Percentiles rank a stretch among this genome's conserved stretches.
phyloP scores from a whole-genome alignment of 2,797 vertebrate species.

The Acestrorhynchus altus region DNA sequence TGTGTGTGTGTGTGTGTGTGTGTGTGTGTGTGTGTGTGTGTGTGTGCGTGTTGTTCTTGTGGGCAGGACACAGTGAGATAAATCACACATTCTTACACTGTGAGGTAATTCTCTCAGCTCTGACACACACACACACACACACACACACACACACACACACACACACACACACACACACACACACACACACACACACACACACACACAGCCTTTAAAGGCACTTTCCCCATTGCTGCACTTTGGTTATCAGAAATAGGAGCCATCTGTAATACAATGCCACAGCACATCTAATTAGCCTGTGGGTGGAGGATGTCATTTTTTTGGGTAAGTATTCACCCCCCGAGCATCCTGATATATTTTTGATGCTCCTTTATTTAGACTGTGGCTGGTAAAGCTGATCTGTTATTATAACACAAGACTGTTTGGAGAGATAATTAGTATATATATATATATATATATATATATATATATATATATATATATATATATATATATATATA shows the following conservation, averaged over 20 bases:
- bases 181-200: constrained; percentile 19
- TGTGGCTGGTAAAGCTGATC: neutral
- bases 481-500: neutral
- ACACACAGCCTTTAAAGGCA: neutral
- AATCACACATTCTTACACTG: constrained; percentile 54
- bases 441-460: too few relatives aligned
- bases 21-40: constrained; percentile 6
- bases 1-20: constrained; percentile 1
- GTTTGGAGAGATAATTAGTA: neutral
- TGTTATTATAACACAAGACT: constrained; percentile 1
- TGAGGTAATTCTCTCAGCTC: constrained; percentile 44
- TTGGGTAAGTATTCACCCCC: neutral
- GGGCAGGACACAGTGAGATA: constrained; percentile 47
- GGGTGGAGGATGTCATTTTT: neutral
- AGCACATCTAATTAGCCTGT: neutral
- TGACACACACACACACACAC: constrained; percentile 15
- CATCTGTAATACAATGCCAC: neutral
- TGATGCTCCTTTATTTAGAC: neutral
- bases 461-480: neutral
- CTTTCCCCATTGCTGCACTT: neutral
- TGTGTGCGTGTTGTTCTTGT: neutral
- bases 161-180: constrained; percentile 13
- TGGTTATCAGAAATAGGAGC: constrained; percentile 11
- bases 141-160: neutral
- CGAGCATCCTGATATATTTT: neutral